These are phyloP conservation scores for Hoplodrina blanda DNA, from an alignment of 2,888 invertebrate genomes.

Conservation along the genomic window DNA sequence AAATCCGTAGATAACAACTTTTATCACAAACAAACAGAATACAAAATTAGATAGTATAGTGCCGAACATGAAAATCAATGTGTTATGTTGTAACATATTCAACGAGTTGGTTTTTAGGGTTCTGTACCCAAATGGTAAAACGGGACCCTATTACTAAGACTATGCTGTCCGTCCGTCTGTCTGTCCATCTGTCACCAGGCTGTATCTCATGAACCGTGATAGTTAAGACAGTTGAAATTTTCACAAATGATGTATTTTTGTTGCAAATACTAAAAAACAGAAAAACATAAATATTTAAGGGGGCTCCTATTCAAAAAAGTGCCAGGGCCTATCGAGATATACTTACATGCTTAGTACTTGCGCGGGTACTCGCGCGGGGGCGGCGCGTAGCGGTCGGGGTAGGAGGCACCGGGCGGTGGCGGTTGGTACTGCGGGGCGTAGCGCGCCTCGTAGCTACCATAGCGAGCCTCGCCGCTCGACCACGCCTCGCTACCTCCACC, in stretches of 20 bases:
- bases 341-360: constrained; percentile 75
- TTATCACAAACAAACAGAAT: constrained; percentile 1
- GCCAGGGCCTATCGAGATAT: not conserved
- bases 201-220: too few species aligned
- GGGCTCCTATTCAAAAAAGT: too few species aligned
- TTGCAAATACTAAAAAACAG: too few species aligned
- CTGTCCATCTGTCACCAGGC: too few species aligned
- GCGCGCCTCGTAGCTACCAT: constrained; percentile 83
- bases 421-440: constrained; percentile 84
- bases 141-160: too few species aligned
- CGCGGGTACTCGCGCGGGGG: constrained; percentile 78
- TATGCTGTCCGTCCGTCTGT: too few species aligned
- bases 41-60: not conserved
- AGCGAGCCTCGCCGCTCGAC: constrained; percentile 79
- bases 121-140: too few species aligned
- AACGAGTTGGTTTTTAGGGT: not conserved
- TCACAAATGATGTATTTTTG: too few species aligned
- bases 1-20: not conserved
- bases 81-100: not conserved
- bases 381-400: constrained; percentile 85
- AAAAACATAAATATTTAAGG: too few species aligned
- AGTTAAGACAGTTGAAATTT: too few species aligned
- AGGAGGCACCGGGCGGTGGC: constrained; percentile 86
- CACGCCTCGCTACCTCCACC: constrained; percentile 76
- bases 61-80: not conserved